Evolutionary conservation across 2,888 invertebrate genomes (phyloP).

Genomic region (Euclidia mi): DNA sequence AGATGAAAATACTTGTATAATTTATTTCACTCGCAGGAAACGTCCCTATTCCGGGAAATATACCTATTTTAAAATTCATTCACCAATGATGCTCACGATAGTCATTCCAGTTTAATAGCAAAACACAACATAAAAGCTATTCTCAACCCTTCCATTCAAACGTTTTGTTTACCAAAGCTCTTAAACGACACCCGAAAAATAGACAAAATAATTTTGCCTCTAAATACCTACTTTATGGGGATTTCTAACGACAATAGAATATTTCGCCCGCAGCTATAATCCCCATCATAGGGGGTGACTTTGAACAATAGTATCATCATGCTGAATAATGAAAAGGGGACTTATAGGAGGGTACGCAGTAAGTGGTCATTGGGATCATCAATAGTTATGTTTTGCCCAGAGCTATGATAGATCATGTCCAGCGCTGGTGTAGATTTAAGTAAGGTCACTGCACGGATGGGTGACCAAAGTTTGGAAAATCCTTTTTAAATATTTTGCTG

Average conservation of each 20-base stretch:
- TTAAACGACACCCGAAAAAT: slow-evolving; percentile 13
- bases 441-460: slow-evolving; percentile 7
- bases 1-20: too few species aligned
- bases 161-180: slow-evolving; percentile 2
- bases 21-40: too few species aligned
- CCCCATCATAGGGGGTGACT: slow-evolving; percentile 20
- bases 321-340: slow-evolving; percentile 37
- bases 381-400: slow-evolving; percentile 29
- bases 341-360: slow-evolving; percentile 14
- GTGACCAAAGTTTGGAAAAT: slow-evolving; percentile 4
- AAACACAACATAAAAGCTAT: too few species aligned
- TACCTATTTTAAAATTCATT: too few species aligned
- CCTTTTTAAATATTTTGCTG: background rate
- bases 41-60: too few species aligned
- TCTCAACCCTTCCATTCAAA: background rate
- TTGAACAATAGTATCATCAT: slow-evolving; percentile 45
- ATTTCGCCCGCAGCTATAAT: slow-evolving; percentile 38
- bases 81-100: too few species aligned
- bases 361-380: slow-evolving; percentile 38
- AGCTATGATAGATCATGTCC: slow-evolving; percentile 23
- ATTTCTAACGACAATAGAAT: slow-evolving; percentile 51
- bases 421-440: slow-evolving; percentile 5
- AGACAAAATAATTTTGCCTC: slow-evolving; percentile 27
- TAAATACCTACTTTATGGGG: slow-evolving; percentile 29
- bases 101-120: too few species aligned